Evolutionary conservation across 1,140 invertebrate species (phyloP).

Genomic region (Cecropterus lyciades): DNA sequence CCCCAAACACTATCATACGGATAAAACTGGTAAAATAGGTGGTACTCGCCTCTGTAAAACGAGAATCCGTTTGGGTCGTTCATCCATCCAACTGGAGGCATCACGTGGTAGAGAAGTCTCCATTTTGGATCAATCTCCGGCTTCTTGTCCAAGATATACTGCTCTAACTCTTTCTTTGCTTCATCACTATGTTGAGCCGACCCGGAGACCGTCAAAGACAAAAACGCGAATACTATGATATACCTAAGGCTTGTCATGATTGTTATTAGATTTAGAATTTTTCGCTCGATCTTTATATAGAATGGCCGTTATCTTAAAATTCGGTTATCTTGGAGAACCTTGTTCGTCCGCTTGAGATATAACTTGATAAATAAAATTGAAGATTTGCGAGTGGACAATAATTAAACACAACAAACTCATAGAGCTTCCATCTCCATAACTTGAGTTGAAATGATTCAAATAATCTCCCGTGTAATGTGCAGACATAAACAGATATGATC

Average conservation of each 20-base stretch:
- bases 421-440: no score
- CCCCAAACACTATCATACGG: slow-evolving; percentile 70
- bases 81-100: slow-evolving; percentile 74
- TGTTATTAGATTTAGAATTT: slow-evolving; percentile 5
- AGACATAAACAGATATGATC: no score
- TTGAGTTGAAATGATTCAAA: no score
- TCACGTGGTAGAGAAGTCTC: slow-evolving; percentile 64
- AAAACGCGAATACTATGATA: slow-evolving; percentile 28
- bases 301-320: slow-evolving; percentile 24
- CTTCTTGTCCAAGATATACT: slow-evolving; percentile 61
- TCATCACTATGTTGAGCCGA: slow-evolving; percentile 35
- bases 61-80: slow-evolving; percentile 81
- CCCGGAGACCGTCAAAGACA: slow-evolving; percentile 20
- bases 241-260: slow-evolving; percentile 19
- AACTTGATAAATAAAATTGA: no score
- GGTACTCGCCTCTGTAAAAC: slow-evolving; percentile 68
- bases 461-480: no score
- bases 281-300: slow-evolving; percentile 35
- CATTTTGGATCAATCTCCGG: slow-evolving; percentile 58
- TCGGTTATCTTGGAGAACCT: slow-evolving; percentile 37
- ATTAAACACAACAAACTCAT: no score
- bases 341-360: slow-evolving; percentile 33
- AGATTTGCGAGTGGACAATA: background rate
- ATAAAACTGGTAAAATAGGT: slow-evolving; percentile 78
- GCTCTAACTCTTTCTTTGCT: slow-evolving; percentile 53